phyloP scores from a whole-genome alignment of 2,113 vertebrate genomes.

The Fulmarus glacialis region DNA sequence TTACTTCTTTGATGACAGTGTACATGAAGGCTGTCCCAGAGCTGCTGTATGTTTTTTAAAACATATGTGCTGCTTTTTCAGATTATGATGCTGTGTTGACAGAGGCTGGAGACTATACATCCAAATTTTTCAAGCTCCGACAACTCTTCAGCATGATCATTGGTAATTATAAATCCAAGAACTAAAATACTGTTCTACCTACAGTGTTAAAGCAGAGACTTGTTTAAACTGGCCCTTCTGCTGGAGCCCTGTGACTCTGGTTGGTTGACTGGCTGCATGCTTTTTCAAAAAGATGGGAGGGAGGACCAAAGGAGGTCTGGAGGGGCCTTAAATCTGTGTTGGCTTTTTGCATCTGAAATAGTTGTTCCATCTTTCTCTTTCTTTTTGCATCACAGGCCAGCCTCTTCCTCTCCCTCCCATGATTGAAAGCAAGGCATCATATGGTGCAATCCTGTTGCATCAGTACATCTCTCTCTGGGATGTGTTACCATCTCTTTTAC shows the following conservation, averaged over 20 bases:
- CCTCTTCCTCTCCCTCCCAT: constrained; percentile 70
- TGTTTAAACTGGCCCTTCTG: neutral
- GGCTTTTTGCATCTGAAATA: neutral
- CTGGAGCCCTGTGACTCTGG: neutral
- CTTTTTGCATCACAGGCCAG: constrained; percentile 43
- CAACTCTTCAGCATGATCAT: constrained; percentile 81
- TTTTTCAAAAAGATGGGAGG: neutral
- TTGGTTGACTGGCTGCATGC: neutral
- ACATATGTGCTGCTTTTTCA: constrained; percentile 62
- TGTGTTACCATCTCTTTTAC: constrained; percentile 69
- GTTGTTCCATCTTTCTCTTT: neutral
- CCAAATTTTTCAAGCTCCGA: constrained; percentile 88
- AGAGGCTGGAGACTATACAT: constrained; percentile 92
- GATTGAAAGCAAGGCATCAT: constrained; percentile 64
- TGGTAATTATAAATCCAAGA: constrained; percentile 69
- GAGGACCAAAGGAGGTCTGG: neutral
- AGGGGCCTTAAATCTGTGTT: neutral
- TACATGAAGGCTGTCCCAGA: neutral
- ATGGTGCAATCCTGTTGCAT: constrained; percentile 68
- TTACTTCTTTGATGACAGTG: neutral
- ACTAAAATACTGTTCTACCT: neutral
- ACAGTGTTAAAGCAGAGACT: neutral
- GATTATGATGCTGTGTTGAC: constrained; percentile 93
- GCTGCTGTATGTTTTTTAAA: neutral
- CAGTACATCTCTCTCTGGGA: constrained; percentile 89